Evolutionary conservation across 2,888 invertebrate genomes (phyloP), one percentile per base, ranked within the genome.

Genomic region (Thumatha senex): DNA sequence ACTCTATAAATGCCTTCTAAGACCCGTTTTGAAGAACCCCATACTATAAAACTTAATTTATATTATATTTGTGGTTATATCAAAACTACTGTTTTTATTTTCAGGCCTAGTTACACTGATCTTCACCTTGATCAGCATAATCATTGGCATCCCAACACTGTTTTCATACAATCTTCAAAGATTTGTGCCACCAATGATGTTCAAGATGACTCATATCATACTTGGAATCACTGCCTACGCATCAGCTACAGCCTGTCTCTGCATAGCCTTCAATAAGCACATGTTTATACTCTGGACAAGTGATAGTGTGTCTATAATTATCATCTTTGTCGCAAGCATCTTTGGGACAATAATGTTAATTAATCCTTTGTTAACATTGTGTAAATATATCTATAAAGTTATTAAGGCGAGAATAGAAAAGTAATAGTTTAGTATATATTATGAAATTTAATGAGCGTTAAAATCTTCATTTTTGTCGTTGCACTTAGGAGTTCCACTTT

Each of bases 231-330:
- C 80, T 0, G 79, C 76, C 15, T 86, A 83, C 41, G 55, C 61
- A 7, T 61, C 76, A 1, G 71, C 86, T 1, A 63, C 70, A 10
- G 66, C 81, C 39, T 56, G 59, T 24, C 76, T 86, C 15, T 81
- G 81, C 65, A 76, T 79, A 31, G 86, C 83, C 5, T 74, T 80
- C 33, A 74, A 82, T 38, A 85, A 82, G 48, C 24, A 5, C 12
- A 48, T 38, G 9, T 86, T 86, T 50, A 76, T 67, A 40, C 64
- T 38, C 31, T 86, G 82, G 84, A 70, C 76, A 0, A 52, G 67
- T 0, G 45, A 58, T 7, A 61, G 54, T 0, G 56, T 81, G 0
- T 54, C 80, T 0, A 48, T 67, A 3, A 64, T 78, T 0, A 46
- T 76, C 10, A 80, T 85, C 11, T 66, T 67, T 0, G 70, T 84